Evolutionary conservation across 2,888 invertebrate genomes (phyloP).

Genomic region (Nomada goodeniana): DNA sequence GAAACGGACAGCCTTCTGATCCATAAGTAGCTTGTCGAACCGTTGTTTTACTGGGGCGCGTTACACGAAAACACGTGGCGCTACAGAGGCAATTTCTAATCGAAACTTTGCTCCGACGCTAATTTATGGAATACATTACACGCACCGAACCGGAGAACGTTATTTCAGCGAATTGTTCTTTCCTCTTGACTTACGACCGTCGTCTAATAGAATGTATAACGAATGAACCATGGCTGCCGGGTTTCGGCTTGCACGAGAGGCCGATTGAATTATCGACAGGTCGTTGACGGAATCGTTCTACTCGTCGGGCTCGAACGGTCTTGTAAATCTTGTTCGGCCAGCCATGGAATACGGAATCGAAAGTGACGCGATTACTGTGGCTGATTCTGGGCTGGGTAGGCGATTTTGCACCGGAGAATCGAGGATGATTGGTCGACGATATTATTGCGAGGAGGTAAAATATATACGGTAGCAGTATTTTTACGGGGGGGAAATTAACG

Average conservation of each 20-base stretch:
- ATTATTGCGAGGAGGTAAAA: background rate
- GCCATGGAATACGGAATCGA: background rate
- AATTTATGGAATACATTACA: constrained; percentile 58
- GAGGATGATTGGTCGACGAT: background rate
- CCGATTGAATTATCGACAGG: constrained; percentile 21
- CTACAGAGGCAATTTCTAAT: constrained; percentile 51
- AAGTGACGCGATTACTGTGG: background rate
- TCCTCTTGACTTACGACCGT: background rate
- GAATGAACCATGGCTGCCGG: background rate
- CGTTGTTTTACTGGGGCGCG: constrained; percentile 43
- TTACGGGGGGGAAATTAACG: no score
- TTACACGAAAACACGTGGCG: constrained; percentile 47
- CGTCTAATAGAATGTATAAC: constrained; percentile 15
- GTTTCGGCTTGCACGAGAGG: background rate
- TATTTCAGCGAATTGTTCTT: constrained; percentile 42
- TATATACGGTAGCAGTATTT: no score
- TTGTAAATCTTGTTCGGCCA: constrained; percentile 1
- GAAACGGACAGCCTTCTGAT: constrained; percentile 52
- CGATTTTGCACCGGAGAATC: background rate
- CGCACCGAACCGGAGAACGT: constrained; percentile 27
- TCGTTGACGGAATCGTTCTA: constrained; percentile 5
- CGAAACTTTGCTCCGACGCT: constrained; percentile 42
- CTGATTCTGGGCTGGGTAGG: background rate
- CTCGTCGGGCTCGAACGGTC: background rate
- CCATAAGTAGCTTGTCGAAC: constrained; percentile 59